phyloP scores from a whole-genome alignment of 2,888 invertebrate genomes.

The Pandemis cinnamomeana region DNA sequence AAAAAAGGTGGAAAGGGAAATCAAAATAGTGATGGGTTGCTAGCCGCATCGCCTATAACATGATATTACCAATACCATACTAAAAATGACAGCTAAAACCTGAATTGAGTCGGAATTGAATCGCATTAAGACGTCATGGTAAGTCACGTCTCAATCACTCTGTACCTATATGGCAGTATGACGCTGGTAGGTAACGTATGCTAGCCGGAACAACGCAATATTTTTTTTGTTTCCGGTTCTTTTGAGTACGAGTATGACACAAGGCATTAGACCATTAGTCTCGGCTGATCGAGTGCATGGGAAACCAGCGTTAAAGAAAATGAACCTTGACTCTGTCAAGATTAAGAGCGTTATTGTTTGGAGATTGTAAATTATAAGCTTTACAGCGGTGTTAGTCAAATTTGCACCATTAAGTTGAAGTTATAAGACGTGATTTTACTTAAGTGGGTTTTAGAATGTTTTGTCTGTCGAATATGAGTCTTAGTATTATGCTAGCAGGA shows the following conservation, averaged over 20 bases:
- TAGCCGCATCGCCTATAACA: too few species aligned
- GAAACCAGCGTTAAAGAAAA: not conserved
- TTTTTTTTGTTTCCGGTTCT: constrained; percentile 15
- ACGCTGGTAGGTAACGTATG: not conserved
- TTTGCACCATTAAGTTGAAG: constrained; percentile 23
- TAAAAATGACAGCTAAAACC: too few species aligned
- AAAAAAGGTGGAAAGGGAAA: too few species aligned
- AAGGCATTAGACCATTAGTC: not conserved
- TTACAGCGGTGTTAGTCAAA: constrained; percentile 17
- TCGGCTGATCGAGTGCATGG: constrained; percentile 12
- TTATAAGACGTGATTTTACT: constrained; percentile 8
- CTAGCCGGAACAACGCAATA: constrained; percentile 6
- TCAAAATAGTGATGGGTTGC: too few species aligned
- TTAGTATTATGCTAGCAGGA: not conserved
- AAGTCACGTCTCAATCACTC: too few species aligned
- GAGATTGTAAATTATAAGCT: constrained; percentile 1
- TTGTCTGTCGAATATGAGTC: constrained; percentile 1
- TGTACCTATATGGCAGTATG: too few species aligned
- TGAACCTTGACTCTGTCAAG: not conserved
- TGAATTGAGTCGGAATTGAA: too few species aligned
- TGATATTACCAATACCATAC: too few species aligned
- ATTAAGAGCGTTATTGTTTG: constrained; percentile 10
- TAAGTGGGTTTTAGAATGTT: not conserved
- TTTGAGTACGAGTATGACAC: not conserved
- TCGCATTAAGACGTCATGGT: too few species aligned